Conservation (phyloP, 2,113 vertebrate species). For the Amphiprion percula region DNA sequence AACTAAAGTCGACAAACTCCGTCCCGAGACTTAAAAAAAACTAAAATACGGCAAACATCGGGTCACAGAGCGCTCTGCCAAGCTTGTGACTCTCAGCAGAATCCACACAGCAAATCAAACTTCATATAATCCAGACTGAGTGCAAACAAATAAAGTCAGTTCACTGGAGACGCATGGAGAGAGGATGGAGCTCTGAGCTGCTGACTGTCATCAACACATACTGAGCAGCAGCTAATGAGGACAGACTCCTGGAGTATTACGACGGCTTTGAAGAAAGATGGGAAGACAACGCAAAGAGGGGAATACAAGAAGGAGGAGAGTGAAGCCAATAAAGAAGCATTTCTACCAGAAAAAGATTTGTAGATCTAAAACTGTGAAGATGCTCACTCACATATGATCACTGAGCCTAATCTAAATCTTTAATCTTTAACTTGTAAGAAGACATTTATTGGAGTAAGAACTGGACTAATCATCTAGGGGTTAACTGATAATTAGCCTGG, state of each 20-base stretch:
- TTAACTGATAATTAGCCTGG: no score
- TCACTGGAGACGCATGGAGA: neutral
- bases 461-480: no score
- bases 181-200: neutral
- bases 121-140: constrained; percentile 1
- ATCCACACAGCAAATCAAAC: neutral
- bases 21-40: no score
- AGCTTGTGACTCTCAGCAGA: neutral
- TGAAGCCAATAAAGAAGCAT: neutral
- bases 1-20: no score
- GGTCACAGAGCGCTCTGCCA: neutral
- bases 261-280: neutral
- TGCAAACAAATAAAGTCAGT: neutral
- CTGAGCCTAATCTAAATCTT: no score
- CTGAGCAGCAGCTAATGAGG: constrained; percentile 6
- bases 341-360: neutral
- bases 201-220: neutral
- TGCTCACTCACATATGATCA: no score
- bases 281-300: neutral
- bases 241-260: neutral
- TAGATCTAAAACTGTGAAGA: neutral
- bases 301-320: neutral
- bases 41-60: no score
- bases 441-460: no score
- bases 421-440: no score